Conservation (phyloP, 2,888 invertebrate genomes). For the Platerodrilus igneus region DNA sequence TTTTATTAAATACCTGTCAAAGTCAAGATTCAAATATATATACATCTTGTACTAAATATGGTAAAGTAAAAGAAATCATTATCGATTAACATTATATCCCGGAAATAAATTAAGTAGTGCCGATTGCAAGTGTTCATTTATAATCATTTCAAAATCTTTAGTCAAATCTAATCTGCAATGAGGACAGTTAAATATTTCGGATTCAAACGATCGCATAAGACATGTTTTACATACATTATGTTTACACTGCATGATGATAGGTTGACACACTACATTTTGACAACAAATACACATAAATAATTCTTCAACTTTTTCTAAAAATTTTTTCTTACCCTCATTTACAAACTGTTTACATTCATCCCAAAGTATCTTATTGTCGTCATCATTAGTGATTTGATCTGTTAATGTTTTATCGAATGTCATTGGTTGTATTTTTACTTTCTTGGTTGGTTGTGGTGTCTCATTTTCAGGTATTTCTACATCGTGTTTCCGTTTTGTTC, state of each 20-base stretch:
- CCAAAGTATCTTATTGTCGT: slow-evolving; percentile 64
- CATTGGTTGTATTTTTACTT: slow-evolving; percentile 25
- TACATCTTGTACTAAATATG: no score
- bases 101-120: slow-evolving; percentile 60
- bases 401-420: slow-evolving; percentile 25
- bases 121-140: slow-evolving; percentile 55
- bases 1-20: no score
- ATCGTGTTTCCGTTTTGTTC: slow-evolving; percentile 16
- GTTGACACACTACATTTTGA: slow-evolving; percentile 64
- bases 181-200: slow-evolving; percentile 62
- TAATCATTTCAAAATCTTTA: slow-evolving; percentile 50
- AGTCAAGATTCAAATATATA: no score
- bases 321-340: slow-evolving; percentile 55
- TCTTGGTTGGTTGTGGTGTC: slow-evolving; percentile 19
- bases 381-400: slow-evolving; percentile 53
- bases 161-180: slow-evolving; percentile 62
- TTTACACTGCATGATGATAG: slow-evolving; percentile 67
- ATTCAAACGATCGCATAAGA: slow-evolving; percentile 61
- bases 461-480: slow-evolving; percentile 2
- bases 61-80: no score
- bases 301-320: slow-evolving; percentile 60
- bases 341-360: slow-evolving; percentile 54
- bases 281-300: slow-evolving; percentile 76
- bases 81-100: slow-evolving; percentile 54
- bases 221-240: slow-evolving; percentile 78